phyloP scores from a whole-genome alignment of 2,888 invertebrate genomes.

The Tachina lurida region DNA sequence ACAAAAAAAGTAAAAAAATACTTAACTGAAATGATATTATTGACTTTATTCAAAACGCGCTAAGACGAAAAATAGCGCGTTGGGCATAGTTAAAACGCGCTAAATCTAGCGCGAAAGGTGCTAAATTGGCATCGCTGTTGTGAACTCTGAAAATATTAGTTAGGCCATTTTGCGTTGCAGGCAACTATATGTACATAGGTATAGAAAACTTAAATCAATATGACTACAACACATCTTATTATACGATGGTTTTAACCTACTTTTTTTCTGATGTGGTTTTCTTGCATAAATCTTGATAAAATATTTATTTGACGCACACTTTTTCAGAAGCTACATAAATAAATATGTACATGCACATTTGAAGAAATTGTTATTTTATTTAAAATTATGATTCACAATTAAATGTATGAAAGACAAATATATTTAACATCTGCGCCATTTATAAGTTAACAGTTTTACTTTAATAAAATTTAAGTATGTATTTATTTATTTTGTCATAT shows the following conservation, averaged over 20 bases:
- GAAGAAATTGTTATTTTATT: constrained; percentile 15
- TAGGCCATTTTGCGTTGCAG: no score
- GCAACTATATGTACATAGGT: no score
- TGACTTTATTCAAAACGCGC: no score
- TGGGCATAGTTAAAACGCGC: no score
- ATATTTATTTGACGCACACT: constrained; percentile 19
- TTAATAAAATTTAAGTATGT: background rate
- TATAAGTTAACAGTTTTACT: constrained; percentile 10
- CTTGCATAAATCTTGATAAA: constrained; percentile 21
- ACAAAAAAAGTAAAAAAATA: no score
- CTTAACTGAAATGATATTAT: no score
- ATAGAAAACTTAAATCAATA: background rate
- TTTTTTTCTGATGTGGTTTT: constrained; percentile 22
- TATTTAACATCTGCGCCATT: background rate
- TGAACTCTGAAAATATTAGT: no score
- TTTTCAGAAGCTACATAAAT: background rate
- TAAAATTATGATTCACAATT: background rate
- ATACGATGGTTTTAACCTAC: constrained; percentile 41
- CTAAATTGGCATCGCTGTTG: no score
- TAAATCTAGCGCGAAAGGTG: no score
- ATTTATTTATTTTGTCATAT: background rate
- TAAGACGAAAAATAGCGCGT: no score
- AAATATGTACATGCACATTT: background rate
- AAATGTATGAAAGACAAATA: background rate
- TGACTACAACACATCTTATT: background rate